These are phyloP conservation scores for Saccopteryx bilineata DNA, from an alignment of 2,113 vertebrate genomes.

Conservation along the genomic window DNA sequence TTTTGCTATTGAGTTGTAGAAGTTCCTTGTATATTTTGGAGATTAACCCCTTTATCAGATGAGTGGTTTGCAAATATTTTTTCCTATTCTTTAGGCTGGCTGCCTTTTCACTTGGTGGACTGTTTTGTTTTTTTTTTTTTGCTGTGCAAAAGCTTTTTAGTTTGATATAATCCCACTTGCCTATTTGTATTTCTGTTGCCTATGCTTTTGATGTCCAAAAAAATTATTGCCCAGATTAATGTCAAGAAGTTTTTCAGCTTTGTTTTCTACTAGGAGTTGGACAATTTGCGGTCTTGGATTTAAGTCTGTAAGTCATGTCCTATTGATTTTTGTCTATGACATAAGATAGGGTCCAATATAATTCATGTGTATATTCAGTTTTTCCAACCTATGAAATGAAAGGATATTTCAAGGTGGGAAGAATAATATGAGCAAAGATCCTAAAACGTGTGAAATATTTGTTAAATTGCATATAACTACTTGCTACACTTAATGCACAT, in stretches of 20 bases:
- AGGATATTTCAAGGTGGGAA: neutral
- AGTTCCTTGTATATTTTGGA: neutral
- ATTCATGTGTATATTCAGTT: neutral
- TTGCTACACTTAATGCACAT: neutral
- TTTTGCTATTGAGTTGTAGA: neutral
- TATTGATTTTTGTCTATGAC: neutral
- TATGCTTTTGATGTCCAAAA: neutral
- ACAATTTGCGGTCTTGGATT: neutral
- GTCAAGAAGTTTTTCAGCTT: neutral
- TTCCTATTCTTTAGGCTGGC: neutral
- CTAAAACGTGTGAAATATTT: neutral
- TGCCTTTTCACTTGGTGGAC: neutral
- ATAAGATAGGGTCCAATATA: neutral
- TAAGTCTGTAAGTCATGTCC: neutral
- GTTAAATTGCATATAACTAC: neutral
- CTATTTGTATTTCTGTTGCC: neutral
- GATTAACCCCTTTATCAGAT: neutral
- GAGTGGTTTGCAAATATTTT: neutral
- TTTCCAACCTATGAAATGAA: neutral
- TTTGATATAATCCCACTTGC: neutral
- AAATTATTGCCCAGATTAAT: neutral
- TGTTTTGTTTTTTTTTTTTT: neutral
- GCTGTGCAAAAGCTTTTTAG: neutral
- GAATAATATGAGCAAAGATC: neutral
- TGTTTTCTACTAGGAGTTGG: neutral